Base-by-base conservation (phyloP, 2,888 invertebrate genomes). In the Aethes cnicana region DNA sequence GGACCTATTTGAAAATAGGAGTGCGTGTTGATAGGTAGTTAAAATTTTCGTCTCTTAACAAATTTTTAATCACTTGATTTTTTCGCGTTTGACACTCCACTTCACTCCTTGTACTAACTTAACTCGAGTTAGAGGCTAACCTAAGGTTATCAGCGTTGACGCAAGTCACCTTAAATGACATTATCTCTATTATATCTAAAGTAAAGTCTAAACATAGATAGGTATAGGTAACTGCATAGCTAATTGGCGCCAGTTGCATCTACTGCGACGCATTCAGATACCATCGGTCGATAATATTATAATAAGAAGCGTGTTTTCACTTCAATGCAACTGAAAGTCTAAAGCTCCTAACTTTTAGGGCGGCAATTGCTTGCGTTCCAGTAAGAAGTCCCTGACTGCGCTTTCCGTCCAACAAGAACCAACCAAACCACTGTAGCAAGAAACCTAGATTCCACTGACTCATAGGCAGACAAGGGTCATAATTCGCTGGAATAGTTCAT, bases 401-500 rank as follows among this genome's bases (percentile, higher is more conserved):
- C 48, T 35, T 48, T 42, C 35, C 25, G 37, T 7, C 23, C 14
- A 18, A 17, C 6, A 3, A 2, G 12, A 4, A 7, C 23, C 14
- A 18, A 17, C 6, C 6, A 2, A 14, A 4, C 50, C 30, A 44
- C 28, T 26, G n/a, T 44, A 28, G 7, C 8, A 14, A 25, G 30
- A 37, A n/a, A 7, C 8, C 17, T 37, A 8, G 9, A 1, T 7
- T 21, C n/a, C 28, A 37, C 14, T 1, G 5, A 12, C 4, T 33
- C 20, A 9, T 8, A n/a, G 11, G n/a, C 16, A 12, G 20, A 6
- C 16, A 26, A 20, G 11, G 25, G 46, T 52, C 52, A 39, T 6
- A 9, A 6, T 25, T 14, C 5, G 7, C 8, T 54, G 47, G 48
- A 17, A 35, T 57, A 60, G 55, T 57, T 68, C 69, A 69, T 77